A percentile compares a stretch with the other conserved stretches of the same genome.
These are phyloP conservation scores for Teleiodes luculella DNA, from an alignment of 2,888 invertebrate genomes.

Conservation along the genomic window DNA sequence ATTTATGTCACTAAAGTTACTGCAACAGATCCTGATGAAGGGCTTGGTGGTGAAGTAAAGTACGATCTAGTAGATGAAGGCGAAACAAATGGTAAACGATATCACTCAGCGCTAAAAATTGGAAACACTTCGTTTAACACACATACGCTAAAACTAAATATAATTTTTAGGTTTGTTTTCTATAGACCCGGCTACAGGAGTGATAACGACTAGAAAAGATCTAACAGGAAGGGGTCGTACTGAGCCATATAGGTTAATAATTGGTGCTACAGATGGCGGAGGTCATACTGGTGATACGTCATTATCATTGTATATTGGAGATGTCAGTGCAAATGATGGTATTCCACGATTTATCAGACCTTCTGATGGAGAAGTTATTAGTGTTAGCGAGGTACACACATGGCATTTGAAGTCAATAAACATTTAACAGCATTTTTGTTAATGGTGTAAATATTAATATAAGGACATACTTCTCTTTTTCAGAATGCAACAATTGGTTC, in stretches of 20 bases:
- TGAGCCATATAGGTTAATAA: constrained; percentile 83
- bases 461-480: constrained; percentile 19
- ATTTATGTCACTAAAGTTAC: constrained; percentile 82
- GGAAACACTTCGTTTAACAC: too few relatives aligned
- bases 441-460: neutral
- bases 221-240: constrained; percentile 87
- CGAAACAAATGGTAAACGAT: constrained; percentile 83
- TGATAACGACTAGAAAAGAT: constrained; percentile 80
- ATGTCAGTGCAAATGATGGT: constrained; percentile 89
- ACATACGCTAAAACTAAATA: neutral
- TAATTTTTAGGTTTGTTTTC: constrained; percentile 79
- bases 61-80: constrained; percentile 87
- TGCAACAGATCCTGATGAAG: constrained; percentile 88
- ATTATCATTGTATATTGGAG: constrained; percentile 84
- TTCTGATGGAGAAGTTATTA: constrained; percentile 82
- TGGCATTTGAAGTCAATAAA: neutral
- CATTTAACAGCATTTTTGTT: too few relatives aligned
- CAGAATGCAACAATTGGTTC: constrained; percentile 86
- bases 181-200: constrained; percentile 82
- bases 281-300: constrained; percentile 80
- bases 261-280: constrained; percentile 85
- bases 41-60: constrained; percentile 82
- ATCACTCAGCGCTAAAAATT: too few relatives aligned
- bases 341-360: constrained; percentile 87
- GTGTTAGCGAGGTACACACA: constrained; percentile 81